Evolutionary conservation across 1,140 invertebrate genomes (phyloP), one percentile per base, ranked within the genome.

Genomic region (Andrena cerasifolii): DNA sequence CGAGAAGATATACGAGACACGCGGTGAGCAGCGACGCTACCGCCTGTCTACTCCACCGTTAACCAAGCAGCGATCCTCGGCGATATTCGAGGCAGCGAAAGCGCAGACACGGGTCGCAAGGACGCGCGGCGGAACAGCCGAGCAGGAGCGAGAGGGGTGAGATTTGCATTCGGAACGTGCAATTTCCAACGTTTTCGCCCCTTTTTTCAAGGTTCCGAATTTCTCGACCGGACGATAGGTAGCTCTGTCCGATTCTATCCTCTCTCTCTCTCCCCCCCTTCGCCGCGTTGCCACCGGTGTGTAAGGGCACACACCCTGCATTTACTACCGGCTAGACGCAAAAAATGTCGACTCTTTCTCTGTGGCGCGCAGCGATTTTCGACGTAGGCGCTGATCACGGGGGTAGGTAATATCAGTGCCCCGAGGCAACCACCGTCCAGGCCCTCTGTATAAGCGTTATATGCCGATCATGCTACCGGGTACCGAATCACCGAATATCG

Each of bases 321-420:
- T 88, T 93, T 93, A 93, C 89, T 89, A 89, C 88, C 83, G 90
- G 90, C 92, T 93, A 93, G 92, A 92, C 91, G 88, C 87, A 90
- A 92, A 91, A 90, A 90, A 90, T 88, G 80, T 88, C 83, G 85
- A 86, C 43, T 49, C 18, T 51, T 36, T 68, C 40, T 36, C 49
- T n/a, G 45, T 58, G 26, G 45, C n/a, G 65, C 68, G 66, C 61
- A 56, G 83, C 86, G 84, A 78, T 89, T 87, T 86, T 88, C 88
- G 88, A 91, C 62, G 86, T 85, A 85, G 83, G 79, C 83, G 82
- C 82, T 90, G 84, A 91, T 91, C 89, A 90, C 68, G 82, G 76
- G 74, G 82, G 66, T 82, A 77, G 81, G 85, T 91, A 91, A 91
- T 91, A 80, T 79, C 80, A 87, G 89, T 89, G 90, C 89, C 90